phyloP scores from a whole-genome alignment of 2,888 invertebrate species.

The Sarcophaga caerulescens region DNA sequence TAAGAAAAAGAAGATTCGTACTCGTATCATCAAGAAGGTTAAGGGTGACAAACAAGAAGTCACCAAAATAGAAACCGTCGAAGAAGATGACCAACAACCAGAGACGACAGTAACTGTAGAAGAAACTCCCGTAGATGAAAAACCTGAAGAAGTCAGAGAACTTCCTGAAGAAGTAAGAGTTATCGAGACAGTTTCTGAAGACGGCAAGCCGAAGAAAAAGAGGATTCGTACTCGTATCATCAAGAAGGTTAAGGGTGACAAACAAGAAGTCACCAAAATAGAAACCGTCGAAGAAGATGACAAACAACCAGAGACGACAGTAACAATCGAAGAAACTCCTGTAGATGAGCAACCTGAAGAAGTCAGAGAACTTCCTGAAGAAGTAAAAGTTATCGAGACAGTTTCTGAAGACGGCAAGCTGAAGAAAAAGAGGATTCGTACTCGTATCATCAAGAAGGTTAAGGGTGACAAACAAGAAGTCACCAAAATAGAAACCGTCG shows the following conservation, averaged over 20 bases:
- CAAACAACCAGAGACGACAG: slow-evolving; percentile 57
- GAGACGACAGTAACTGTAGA: slow-evolving; percentile 62
- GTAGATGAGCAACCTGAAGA: slow-evolving; percentile 44
- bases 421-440: slow-evolving; percentile 50
- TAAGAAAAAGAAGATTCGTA: slow-evolving; percentile 55
- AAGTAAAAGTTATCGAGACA: slow-evolving; percentile 51
- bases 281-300: slow-evolving; percentile 65
- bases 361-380: slow-evolving; percentile 56
- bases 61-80: slow-evolving; percentile 64
- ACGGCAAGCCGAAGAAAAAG: slow-evolving; percentile 61
- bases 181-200: slow-evolving; percentile 56
- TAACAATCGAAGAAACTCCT: slow-evolving; percentile 58
- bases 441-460: slow-evolving; percentile 54
- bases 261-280: slow-evolving; percentile 65
- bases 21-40: slow-evolving; percentile 61
- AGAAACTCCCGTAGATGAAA: slow-evolving; percentile 55
- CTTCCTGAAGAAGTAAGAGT: slow-evolving; percentile 61
- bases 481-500: slow-evolving; percentile 63
- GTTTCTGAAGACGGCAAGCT: slow-evolving; percentile 58
- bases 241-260: slow-evolving; percentile 62
- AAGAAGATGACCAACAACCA: slow-evolving; percentile 64
- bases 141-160: slow-evolving; percentile 45
- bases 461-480: slow-evolving; percentile 65
- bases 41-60: slow-evolving; percentile 64
- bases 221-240: slow-evolving; percentile 61